Percentiles rank a stretch among this genome's conserved stretches.
Conservation (phyloP, 2,113 vertebrate genomes). For the Elanoides forficatus region DNA sequence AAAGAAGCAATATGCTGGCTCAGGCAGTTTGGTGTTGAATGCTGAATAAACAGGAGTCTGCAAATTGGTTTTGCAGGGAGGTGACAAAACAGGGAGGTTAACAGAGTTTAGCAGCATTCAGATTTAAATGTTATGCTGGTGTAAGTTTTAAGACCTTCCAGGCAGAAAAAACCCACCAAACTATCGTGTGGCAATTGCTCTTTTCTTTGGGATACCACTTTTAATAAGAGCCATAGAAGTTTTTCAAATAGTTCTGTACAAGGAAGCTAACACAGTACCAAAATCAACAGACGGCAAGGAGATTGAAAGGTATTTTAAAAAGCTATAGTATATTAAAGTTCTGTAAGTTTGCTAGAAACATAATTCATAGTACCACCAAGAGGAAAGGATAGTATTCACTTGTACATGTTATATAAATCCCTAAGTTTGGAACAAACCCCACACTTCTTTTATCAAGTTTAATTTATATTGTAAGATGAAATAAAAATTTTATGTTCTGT, state of each 20-base stretch:
- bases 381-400: neutral
- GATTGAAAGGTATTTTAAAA: neutral
- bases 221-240: neutral
- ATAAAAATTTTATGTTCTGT: conserved; percentile 70
- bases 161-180: neutral
- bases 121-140: neutral
- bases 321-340: neutral
- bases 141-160: neutral
- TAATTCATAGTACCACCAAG: neutral
- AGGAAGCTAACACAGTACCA: neutral
- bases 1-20: neutral
- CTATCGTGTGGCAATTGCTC: neutral
- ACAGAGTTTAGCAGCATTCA: neutral
- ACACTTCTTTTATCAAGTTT: conserved; percentile 55
- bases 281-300: neutral
- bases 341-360: neutral
- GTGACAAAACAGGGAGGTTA: neutral
- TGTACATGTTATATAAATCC: neutral
- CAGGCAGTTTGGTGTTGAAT: neutral
- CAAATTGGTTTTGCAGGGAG: neutral
- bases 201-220: neutral
- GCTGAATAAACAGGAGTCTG: neutral
- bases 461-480: conserved; percentile 70
- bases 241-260: neutral
- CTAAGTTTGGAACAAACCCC: conserved; percentile 4